These are phyloP conservation scores for Trissonchulus latispiculum DNA, from an alignment of 2,888 invertebrate genomes.

Conservation along the genomic window DNA sequence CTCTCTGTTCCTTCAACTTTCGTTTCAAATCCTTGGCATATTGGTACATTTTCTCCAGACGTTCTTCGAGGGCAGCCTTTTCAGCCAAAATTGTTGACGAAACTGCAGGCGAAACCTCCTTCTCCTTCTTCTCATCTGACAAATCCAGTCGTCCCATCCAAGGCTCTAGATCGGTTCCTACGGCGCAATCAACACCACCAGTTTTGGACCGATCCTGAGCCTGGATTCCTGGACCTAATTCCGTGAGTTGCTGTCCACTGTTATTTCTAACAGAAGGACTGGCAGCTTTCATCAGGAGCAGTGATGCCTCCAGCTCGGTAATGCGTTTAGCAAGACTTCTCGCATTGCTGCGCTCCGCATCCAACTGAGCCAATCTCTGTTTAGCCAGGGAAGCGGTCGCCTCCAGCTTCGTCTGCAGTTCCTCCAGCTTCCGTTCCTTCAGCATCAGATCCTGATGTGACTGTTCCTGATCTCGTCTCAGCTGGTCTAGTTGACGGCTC, in stretches of 20 bases:
- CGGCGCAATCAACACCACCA: neutral
- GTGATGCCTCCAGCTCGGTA: neutral
- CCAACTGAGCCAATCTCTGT: neutral
- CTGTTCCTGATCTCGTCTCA: neutral
- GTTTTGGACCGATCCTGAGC: neutral
- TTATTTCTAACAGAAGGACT: neutral
- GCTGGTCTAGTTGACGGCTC: neutral
- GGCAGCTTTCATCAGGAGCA: too few relatives aligned
- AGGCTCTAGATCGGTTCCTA: neutral
- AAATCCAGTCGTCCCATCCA: neutral
- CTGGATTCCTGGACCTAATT: neutral
- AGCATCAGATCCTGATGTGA: neutral
- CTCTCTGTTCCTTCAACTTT: neutral
- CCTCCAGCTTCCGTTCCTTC: neutral
- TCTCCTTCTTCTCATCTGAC: neutral
- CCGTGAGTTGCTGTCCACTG: neutral
- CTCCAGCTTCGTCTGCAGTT: neutral
- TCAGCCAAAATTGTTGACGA: neutral
- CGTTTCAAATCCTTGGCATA: neutral
- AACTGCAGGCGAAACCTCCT: neutral
- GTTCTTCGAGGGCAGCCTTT: neutral
- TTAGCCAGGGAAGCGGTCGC: neutral
- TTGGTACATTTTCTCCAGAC: neutral
- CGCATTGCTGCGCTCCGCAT: neutral
- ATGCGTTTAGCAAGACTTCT: neutral